These are phyloP conservation scores for Trachelus tabidus DNA, from an alignment of 2,888 invertebrate genomes.

Conservation along the genomic window DNA sequence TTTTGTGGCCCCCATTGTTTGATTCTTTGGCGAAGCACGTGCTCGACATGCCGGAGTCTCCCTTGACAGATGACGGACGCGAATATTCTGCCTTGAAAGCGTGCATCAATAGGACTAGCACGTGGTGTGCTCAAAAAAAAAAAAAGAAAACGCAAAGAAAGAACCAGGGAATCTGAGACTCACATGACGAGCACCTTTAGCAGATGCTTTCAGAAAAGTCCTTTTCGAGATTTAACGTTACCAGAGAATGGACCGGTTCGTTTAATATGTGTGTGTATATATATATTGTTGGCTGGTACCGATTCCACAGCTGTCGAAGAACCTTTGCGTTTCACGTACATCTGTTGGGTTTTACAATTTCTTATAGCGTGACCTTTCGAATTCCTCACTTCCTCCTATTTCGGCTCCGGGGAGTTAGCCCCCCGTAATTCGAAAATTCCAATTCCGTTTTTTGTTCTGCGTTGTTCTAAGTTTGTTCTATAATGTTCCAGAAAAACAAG, in stretches of 20 bases:
- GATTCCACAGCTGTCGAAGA: constrained; percentile 60
- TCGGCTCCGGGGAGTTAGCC: too few relatives aligned
- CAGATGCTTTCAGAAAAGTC: constrained; percentile 24
- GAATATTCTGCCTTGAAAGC: too few relatives aligned
- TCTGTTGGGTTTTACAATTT: background rate
- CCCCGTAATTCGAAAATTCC: too few relatives aligned
- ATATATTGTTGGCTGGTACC: constrained; percentile 31
- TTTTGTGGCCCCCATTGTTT: too few relatives aligned
- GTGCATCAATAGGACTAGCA: too few relatives aligned
- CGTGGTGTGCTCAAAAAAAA: too few relatives aligned
- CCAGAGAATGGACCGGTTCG: background rate
- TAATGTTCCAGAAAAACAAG: too few relatives aligned
- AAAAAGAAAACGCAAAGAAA: background rate
- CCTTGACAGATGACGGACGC: too few relatives aligned
- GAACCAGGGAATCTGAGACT: constrained; percentile 10
- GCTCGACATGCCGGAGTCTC: too few relatives aligned
- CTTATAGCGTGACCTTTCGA: background rate
- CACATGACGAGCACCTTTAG: constrained; percentile 27
- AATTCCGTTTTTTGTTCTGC: too few relatives aligned
- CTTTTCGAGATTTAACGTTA: constrained; percentile 11
- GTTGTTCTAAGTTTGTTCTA: too few relatives aligned
- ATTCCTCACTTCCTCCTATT: background rate
- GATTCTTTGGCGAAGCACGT: too few relatives aligned
- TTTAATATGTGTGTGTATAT: background rate
- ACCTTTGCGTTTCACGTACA: background rate